phyloP scores from a whole-genome alignment of 2,888 invertebrate species.

The Cerastis leucographa region DNA sequence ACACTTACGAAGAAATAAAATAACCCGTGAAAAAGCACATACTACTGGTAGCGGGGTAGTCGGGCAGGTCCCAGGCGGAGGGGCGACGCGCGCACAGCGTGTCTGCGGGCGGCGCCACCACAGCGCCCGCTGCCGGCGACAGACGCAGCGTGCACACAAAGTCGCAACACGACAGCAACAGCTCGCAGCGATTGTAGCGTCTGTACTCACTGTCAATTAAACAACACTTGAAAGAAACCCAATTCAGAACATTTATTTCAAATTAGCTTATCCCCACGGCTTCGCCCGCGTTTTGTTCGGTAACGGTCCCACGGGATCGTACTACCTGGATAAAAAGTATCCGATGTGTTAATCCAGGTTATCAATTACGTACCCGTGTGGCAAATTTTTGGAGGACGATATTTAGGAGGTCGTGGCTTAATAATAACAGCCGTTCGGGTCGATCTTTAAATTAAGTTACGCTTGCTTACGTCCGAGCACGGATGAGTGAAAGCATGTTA shows the following conservation, averaged over 20 bases:
- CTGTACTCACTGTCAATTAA: conserved; percentile 75
- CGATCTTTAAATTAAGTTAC: too few relatives aligned
- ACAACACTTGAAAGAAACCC: not conserved
- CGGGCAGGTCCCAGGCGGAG: conserved; percentile 82
- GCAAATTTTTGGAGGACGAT: too few relatives aligned
- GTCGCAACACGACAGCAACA: conserved; percentile 90
- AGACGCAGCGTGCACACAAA: conserved; percentile 85
- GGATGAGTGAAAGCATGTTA: too few relatives aligned
- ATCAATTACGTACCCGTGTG: too few relatives aligned
- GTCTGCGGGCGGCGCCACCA: conserved; percentile 80
- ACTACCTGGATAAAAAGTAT: too few relatives aligned
- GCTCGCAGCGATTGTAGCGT: conserved; percentile 78
- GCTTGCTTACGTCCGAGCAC: too few relatives aligned
- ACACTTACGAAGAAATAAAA: too few relatives aligned
- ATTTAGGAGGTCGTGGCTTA: not conserved
- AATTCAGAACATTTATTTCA: not conserved
- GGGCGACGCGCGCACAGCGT: conserved; percentile 81
- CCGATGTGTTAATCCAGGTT: too few relatives aligned
- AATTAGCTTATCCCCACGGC: not conserved
- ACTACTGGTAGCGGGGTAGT: conserved; percentile 65
- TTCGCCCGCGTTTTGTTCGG: too few relatives aligned
- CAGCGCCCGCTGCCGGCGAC: conserved; percentile 38
- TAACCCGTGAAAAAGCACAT: not conserved
- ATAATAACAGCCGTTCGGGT: too few relatives aligned
- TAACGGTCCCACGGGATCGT: too few relatives aligned